Base-by-base conservation (phyloP, 1,140 invertebrate species). In the Kradibia gibbosae region DNA sequence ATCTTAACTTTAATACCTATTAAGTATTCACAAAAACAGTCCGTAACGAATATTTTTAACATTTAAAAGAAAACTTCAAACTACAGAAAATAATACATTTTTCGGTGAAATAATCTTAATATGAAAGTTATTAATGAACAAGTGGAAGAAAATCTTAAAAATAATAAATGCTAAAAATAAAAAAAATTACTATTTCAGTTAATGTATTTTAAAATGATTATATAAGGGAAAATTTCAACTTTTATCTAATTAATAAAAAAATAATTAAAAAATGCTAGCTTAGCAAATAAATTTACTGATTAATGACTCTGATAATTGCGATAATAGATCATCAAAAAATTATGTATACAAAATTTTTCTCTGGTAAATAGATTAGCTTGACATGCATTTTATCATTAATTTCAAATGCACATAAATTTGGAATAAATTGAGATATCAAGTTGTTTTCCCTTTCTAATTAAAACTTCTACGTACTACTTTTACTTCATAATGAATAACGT, bases 341-440 rank as follows among this genome's bases (percentile, higher is more conserved):
- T 62, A 15, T 62, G 31, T 62, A 62, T 15, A 36, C 60, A 62
- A 62, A 31, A 17, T 62, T n/a, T 62, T 17, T 57, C 13, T 34
- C 28, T 36, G 13, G 17, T 20, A 15, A 34, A 13, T 36, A 17
- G 4, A 20, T 62, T 62, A 62, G 20, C 28, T 34, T 34, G 1
- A 20, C 28, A 62, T 62, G 31, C 31, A 34, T 34, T 36, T 62
- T 62, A 13, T 62, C 60, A 36, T 34, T 34, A 62, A 62, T 62
- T 62, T 62, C 31, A 34, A 62, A 62, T 62, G 60, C 60, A 34
- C 60, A 62, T 62, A 62, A 62, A 62, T 62, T 62, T 62, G 60
- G 31, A 62, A 62, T 62, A 62, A 31, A 62, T 62, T 62, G 60
- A 62, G 60, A 62, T 62, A 62, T 62, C 28, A 62, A 62, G 28